Evolutionary conservation across 2,113 vertebrate species (phyloP), one percentile per base, ranked within the genome.

Genomic region (Mirza zaza): DNA sequence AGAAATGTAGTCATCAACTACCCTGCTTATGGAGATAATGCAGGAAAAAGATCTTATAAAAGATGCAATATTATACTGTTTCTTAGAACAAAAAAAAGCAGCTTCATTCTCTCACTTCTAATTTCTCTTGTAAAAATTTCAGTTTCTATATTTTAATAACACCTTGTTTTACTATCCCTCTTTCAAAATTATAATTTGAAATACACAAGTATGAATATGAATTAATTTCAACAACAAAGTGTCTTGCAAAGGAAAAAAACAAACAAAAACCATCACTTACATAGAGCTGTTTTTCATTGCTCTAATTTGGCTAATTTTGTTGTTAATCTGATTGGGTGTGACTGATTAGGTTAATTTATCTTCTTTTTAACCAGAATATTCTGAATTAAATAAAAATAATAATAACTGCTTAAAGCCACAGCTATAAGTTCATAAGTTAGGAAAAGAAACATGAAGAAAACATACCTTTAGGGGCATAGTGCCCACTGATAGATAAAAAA

Each of bases 311-410:
- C 71, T 70, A 50, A 68, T 63, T 89, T 93, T 90, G n/a, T 76
- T 91, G 48, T 76, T 70, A 3, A 29, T 91, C 17, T 8, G 2
- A 18, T 42, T 57, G 25, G 34, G 25, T 88, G 42, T 50, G 34
- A 32, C 12, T 77, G 6, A 68, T 25, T 82, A 29, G 8, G 11
- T 73, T 48, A 83, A 55, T 68, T n/a, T 83, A 79, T 39, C 13
- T 2, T 83, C 20, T 55, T 83, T 29, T 80, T 73, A 90, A 80
- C 55, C 65, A 68, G 4, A 92, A 93, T 90, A 77, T 50, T 73
- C n/a, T 48, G 76, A 80, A 67, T 77, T 73, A 85, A 87, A 68
- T 90, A 80, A 76, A 94, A 88, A 65, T 63, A 93, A 88, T 39
- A 77, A 87, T 50, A 94, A 88, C 55, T 79, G 12, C 42, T n/a